Conservation (phyloP, 2,888 invertebrate genomes). For the Heliothis peltigera region DNA sequence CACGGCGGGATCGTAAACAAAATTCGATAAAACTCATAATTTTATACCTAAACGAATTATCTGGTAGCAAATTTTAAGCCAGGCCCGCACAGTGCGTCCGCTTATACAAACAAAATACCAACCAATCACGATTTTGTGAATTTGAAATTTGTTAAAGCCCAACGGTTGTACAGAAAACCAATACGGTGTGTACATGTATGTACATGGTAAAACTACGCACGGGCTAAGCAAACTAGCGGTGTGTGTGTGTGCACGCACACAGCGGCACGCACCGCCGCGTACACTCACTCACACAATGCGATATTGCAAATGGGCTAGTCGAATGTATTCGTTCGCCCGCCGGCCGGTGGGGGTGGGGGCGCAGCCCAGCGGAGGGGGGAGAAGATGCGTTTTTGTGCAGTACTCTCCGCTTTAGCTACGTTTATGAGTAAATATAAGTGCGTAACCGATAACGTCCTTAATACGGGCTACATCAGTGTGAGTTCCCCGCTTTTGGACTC, state of each 20-base stretch:
- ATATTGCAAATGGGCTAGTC: conserved; percentile 89
- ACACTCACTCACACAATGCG: conserved; percentile 87
- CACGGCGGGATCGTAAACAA: conserved; percentile 72
- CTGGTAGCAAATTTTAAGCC: conserved; percentile 80
- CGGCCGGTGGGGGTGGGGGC: conserved; percentile 74
- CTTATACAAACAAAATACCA: conserved; percentile 88
- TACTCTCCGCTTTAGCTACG: conserved; percentile 81
- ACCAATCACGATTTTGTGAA: conserved; percentile 90
- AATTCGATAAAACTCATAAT: conserved; percentile 84
- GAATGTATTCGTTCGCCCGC: conserved; percentile 88
- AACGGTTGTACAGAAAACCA: conserved; percentile 87
- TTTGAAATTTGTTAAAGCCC: conserved; percentile 89
- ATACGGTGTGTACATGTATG: conserved; percentile 81
- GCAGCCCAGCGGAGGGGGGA: conserved; percentile 69
- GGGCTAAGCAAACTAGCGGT: conserved; percentile 82
- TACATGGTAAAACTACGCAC: conserved; percentile 85
- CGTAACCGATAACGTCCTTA: conserved; percentile 83
- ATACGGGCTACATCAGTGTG: conserved; percentile 63
- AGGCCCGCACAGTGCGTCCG: conserved; percentile 74
- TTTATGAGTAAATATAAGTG: conserved; percentile 87
- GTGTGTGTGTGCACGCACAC: conserved; percentile 75
- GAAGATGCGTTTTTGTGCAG: conserved; percentile 89
- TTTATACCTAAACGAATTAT: conserved; percentile 86
- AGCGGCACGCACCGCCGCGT: conserved; percentile 56
- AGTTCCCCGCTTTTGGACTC: conserved; percentile 69